Percentiles rank a stretch among this genome's conserved stretches.
phyloP scores from a whole-genome alignment of 2,113 vertebrate species.

The Axis porcinus region DNA sequence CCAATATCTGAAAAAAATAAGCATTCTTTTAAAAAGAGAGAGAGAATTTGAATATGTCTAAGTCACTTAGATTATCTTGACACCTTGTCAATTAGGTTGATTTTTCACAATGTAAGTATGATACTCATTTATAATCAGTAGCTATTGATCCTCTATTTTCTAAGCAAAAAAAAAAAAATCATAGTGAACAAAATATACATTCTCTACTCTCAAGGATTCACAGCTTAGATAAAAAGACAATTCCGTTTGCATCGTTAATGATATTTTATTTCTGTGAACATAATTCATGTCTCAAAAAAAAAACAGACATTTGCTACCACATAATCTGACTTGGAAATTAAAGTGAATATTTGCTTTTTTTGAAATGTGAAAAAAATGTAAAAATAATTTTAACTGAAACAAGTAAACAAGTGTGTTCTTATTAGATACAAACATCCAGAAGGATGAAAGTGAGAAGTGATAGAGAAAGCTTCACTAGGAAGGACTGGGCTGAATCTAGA shows the following conservation, averaged over 20 bases:
- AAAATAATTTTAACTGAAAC: not conserved
- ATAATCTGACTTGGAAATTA: conserved; percentile 27
- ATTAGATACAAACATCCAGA: not conserved
- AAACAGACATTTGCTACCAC: not conserved
- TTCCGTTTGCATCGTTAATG: not conserved
- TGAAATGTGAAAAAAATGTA: not conserved
- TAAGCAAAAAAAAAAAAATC: not conserved
- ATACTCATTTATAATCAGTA: not conserved
- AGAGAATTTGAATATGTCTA: not conserved
- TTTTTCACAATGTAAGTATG: not conserved
- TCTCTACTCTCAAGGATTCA: not conserved
- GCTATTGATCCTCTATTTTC: not conserved
- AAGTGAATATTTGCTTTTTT: conserved; percentile 20
- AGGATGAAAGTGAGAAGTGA: not conserved
- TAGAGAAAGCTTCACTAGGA: not conserved
- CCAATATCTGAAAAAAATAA: not conserved
- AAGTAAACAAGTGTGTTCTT: not conserved
- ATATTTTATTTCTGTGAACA: not conserved
- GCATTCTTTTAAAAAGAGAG: not conserved
- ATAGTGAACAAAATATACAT: not conserved
- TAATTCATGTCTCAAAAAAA: not conserved
- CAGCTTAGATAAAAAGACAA: not conserved
- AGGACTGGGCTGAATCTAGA: not conserved
- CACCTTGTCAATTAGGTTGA: not conserved
- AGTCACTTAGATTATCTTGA: not conserved